Evolutionary conservation across 2,113 vertebrate genomes (phyloP).

Genomic region (Macheiramphus alcinus): DNA sequence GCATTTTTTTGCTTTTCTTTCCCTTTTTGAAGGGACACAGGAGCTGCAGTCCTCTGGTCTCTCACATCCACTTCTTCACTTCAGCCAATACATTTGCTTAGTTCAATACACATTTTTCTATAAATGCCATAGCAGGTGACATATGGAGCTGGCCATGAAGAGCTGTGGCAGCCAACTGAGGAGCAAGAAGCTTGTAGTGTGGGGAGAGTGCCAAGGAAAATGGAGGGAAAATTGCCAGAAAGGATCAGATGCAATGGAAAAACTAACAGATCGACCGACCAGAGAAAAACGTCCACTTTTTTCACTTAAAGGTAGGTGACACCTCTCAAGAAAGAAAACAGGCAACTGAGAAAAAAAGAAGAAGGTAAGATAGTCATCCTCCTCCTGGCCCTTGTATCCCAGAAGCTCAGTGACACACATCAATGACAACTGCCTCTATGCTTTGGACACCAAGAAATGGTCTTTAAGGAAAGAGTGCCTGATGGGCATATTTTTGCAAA

Average conservation of each 20-base stretch:
- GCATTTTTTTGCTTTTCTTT: not conserved
- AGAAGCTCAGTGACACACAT: not conserved
- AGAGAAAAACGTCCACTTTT: not conserved
- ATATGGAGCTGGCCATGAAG: not conserved
- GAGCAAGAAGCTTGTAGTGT: not conserved
- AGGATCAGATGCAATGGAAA: not conserved
- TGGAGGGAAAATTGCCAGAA: not conserved
- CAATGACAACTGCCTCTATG: not conserved
- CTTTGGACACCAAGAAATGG: not conserved
- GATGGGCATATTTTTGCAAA: not conserved
- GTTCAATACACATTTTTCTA: not conserved
- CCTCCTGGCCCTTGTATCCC: not conserved
- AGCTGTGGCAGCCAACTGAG: not conserved
- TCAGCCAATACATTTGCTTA: not conserved
- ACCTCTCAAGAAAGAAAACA: not conserved
- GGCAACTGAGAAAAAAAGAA: not conserved
- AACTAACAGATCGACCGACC: not conserved
- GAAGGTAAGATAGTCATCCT: not conserved
- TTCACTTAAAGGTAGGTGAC: not conserved
- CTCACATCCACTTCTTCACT: not conserved
- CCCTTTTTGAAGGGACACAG: not conserved
- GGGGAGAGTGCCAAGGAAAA: not conserved
- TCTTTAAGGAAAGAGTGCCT: not conserved
- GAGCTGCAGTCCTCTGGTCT: not conserved
- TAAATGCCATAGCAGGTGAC: not conserved